A percentile compares a stretch with the other conserved stretches of the same genome.
Conservation (phyloP, 1,140 invertebrate genomes). For the Polypedilum vanderplanki region DNA sequence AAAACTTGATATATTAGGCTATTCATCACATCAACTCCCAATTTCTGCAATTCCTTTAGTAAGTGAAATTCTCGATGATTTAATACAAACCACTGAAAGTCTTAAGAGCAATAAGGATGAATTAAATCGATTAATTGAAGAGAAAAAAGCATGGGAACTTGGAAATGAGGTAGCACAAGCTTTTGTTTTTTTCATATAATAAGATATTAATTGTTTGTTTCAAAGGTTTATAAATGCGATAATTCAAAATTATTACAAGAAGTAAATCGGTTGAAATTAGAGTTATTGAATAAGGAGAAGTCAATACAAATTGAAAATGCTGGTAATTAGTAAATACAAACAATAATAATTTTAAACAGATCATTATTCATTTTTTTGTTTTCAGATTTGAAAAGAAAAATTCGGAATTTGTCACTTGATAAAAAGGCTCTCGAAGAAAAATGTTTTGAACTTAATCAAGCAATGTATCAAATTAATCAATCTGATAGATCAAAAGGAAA, state of each 20-base stretch:
- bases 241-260: slow-evolving; percentile 56
- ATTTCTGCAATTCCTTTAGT: slow-evolving; percentile 53
- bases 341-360: not conserved
- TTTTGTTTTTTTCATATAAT: not conserved
- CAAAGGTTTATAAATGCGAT: slow-evolving; percentile 53
- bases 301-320: slow-evolving; percentile 38
- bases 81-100: slow-evolving; percentile 66
- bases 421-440: slow-evolving; percentile 39
- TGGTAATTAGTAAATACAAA: slow-evolving; percentile 37
- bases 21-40: slow-evolving; percentile 38
- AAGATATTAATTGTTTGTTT: not conserved
- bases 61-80: slow-evolving; percentile 59
- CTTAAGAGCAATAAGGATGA: slow-evolving; percentile 50
- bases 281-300: slow-evolving; percentile 55
- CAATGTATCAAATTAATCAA: slow-evolving; percentile 33
- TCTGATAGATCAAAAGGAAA: slow-evolving; percentile 27
- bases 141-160: slow-evolving; percentile 49
- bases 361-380: not conserved
- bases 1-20: slow-evolving; percentile 42
- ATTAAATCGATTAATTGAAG: slow-evolving; percentile 45
- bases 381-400: slow-evolving; percentile 35
- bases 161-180: slow-evolving; percentile 48
- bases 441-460: slow-evolving; percentile 36
- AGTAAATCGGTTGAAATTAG: slow-evolving; percentile 59
- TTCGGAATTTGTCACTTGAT: slow-evolving; percentile 39